Evolutionary conservation across 1,140 invertebrate species (phyloP).

Genomic region (Yoshiicerus persimilis): DNA sequence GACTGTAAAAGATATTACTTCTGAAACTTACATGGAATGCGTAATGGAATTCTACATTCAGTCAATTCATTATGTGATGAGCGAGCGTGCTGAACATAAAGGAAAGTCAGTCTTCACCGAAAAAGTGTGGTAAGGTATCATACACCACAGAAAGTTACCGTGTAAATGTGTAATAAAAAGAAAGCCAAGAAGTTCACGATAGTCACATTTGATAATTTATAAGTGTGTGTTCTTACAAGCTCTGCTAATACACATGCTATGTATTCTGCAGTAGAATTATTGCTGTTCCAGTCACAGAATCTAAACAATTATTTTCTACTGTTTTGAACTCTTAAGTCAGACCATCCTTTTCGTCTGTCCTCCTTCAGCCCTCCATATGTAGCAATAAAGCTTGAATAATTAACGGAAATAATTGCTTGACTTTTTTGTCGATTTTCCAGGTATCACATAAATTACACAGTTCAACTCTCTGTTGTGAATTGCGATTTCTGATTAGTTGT

Average conservation of each 20-base stretch:
- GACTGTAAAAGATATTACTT: background rate
- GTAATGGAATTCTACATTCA: background rate
- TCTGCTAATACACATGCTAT: background rate
- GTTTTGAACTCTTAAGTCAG: background rate
- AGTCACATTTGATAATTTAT: background rate
- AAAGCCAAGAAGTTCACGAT: background rate
- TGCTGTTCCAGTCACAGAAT: background rate
- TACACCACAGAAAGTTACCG: background rate
- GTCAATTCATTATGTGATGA: background rate
- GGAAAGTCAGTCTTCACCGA: background rate
- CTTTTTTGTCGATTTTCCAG: background rate
- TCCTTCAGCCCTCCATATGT: background rate
- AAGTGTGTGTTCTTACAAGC: background rate
- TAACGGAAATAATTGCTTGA: background rate
- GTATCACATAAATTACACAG: background rate
- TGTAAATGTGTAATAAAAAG: background rate
- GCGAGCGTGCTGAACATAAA: background rate
- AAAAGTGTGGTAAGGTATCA: background rate
- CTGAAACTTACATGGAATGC: background rate
- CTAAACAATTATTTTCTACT: background rate
- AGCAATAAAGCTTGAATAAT: background rate
- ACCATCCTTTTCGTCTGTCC: background rate
- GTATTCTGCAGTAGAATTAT: background rate
- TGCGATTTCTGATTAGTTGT: background rate
- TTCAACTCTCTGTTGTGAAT: too few species aligned